Evolutionary conservation across 2,888 invertebrate species (phyloP), one percentile per base, ranked within the genome.

Genomic region (Pyrgus malvae): DNA sequence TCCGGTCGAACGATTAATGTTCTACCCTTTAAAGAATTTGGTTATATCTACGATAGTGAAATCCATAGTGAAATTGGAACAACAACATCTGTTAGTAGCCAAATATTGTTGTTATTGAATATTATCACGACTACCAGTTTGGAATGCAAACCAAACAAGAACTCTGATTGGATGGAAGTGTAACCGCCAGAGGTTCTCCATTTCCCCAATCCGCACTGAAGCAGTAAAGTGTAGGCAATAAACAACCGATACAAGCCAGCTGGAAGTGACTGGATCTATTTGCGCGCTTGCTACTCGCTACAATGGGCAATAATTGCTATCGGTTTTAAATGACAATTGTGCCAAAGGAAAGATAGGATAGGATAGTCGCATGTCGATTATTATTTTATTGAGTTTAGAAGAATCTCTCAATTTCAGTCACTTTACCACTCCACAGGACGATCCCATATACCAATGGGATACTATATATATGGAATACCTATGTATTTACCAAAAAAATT

Each of bases 151-250:
- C 56, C 60, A 58, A 66, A 59, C 63, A 41, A 21, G 14, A 64
- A 55, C 45, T 59, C 56, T 60, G 60, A 62, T 63, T 63, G 66
- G 60, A 53, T 58, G 56, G 60, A 59, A 60, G 57, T 51, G 38
- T 46, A 49, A 31, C 56, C 50, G 49, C 63, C 58, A 57, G 56
- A 57, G 60, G 63, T 58, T 58, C 66, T 64, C 57, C 64, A 61
- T 65, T 67, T 60, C 59, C 69, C 57, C 67, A 70, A 69, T 62
- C 68, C 72, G 66, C 69, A 74, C 67, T 57, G 63, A 65, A 61
- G 67, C 68, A 70, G 70, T 74, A 70, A 72, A 72, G 69, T 70
- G 67, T 67, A 46, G 59, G 59, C 65, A 61, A 70, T 57, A 60
- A 53, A 53, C 40, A 45, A 53, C 53, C 38, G 41, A 49, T 49